Conservation (phyloP, 1,140 invertebrate species). For the Danaus melanippus region DNA sequence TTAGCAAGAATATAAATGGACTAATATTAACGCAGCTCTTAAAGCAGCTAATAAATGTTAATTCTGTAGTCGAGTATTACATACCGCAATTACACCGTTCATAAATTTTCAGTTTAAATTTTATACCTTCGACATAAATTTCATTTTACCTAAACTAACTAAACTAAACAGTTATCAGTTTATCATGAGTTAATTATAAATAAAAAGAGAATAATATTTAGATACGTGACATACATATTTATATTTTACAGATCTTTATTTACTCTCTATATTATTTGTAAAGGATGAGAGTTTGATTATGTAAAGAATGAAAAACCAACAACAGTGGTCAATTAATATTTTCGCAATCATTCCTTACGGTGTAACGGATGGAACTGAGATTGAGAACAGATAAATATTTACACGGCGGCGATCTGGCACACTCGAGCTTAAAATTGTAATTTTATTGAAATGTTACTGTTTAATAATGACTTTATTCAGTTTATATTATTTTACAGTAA, state of each 20-base stretch:
- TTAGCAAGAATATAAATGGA: slow-evolving; percentile 32
- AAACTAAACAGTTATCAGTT: no score
- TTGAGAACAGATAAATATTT: slow-evolving; percentile 42
- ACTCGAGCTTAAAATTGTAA: slow-evolving; percentile 43
- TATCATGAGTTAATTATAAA: no score
- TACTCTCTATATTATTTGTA: no score
- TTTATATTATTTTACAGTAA: slow-evolving; percentile 9
- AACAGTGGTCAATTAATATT: background rate
- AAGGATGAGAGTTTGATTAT: no score
- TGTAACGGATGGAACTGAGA: slow-evolving; percentile 22
- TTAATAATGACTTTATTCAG: slow-evolving; percentile 24
- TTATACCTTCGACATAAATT: no score
- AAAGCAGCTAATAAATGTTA: slow-evolving; percentile 42
- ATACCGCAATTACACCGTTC: slow-evolving; percentile 18
- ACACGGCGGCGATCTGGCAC: slow-evolving; percentile 39
- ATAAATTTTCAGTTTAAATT: no score
- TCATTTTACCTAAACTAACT: no score
- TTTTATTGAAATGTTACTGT: slow-evolving; percentile 34
- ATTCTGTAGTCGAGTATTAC: slow-evolving; percentile 31
- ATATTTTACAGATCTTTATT: no score
- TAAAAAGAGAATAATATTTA: no score
- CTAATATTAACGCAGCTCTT: slow-evolving; percentile 44
- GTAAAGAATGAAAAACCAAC: background rate
- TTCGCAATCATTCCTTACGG: slow-evolving; percentile 9
- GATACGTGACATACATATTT: no score